These are phyloP conservation scores for Zoanthus sansibaricus DNA, from an alignment of 92 coral and sea anemone species.

Conservation along the genomic window DNA sequence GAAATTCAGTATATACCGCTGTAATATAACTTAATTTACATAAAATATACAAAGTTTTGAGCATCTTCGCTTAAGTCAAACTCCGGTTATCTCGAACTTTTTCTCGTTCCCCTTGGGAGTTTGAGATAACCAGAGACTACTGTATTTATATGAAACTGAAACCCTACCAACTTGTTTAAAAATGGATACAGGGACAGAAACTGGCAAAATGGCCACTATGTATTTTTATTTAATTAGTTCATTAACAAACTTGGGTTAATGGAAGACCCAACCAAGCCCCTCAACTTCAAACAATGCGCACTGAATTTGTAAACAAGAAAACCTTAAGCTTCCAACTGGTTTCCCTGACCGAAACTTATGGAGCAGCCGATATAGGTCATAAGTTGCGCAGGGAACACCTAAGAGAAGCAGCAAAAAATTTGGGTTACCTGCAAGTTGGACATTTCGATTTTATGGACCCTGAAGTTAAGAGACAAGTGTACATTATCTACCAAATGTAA, in stretches of 20 bases:
- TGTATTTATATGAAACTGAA: constrained; percentile 45
- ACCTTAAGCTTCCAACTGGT: constrained; percentile 73
- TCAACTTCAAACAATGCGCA: constrained; percentile 74
- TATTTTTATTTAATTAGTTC: constrained; percentile 46
- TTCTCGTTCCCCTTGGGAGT: too few relatives aligned
- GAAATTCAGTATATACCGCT: too few relatives aligned
- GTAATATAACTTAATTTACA: too few relatives aligned
- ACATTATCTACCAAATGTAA: constrained; percentile 60
- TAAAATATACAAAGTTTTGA: too few relatives aligned
- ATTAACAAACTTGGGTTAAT: constrained; percentile 51
- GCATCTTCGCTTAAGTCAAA: too few relatives aligned
- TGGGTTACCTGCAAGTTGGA: constrained; percentile 55
- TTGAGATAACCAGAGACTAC: too few relatives aligned
- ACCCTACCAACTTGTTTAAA: constrained; percentile 63
- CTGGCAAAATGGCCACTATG: constrained; percentile 81
- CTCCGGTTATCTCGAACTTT: too few relatives aligned
- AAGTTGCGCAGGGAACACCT: constrained; percentile 60
- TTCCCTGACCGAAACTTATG: constrained; percentile 58
- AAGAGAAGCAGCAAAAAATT: constrained; percentile 66
- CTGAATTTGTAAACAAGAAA: constrained; percentile 73
- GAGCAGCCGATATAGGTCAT: constrained; percentile 57
- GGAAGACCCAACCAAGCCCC: constrained; percentile 76
- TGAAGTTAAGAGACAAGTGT: constrained; percentile 61
- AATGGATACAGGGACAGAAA: constrained; percentile 73
- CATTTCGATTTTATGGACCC: constrained; percentile 46